Evolutionary conservation across 2,888 invertebrate genomes (phyloP), one percentile per base, ranked within the genome.

Genomic region (Sympetrum striolatum): DNA sequence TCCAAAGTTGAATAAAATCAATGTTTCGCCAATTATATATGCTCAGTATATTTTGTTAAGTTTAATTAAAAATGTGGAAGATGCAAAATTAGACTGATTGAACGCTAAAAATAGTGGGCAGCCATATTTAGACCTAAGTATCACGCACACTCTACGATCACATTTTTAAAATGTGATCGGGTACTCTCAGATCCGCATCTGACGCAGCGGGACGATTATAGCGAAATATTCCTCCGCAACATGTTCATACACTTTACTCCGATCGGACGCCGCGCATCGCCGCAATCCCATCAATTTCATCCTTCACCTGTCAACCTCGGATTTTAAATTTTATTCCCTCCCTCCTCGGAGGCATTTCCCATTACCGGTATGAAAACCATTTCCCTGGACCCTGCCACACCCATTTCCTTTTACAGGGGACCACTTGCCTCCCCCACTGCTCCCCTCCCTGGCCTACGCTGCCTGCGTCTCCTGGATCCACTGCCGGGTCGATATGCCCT

Each of bases 401-500:
- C 86, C 86, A 86, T 86, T 86, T 86, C 86, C 86, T 58, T 86
- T 60, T 35, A 60, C 86, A 60, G 86, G 64, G 60, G 60, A 60
- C 60, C 60, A 73, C 81, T 48, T 44, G n/a, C 44, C 25, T 44
- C 60, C 25, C 48, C 58, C 8, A 5, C 44, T 25, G 48, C 15
- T 53, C 10, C 60, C 60, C 37, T 2, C 64, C 22, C 86, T 64
- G 60, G 12, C 60, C n/a, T 60, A 58, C 82, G 31, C 31, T 73
- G 31, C 31, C 73, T 73, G 25, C 73, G 86, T 86, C 86, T 60
- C 86, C 86, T 86, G 86, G 86, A 86, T 86, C 86, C 86, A 6
- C 58, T 60, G 60, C 60, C 25, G 86, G 86, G 86, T 86, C 86
- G 86, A 86, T 86, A 86, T 86, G 60, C 86, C 86, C 86, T 86